A percentile compares a stretch with the other conserved stretches of the same genome.
These are phyloP conservation scores for Laticauda laticaudata DNA, from an alignment of 2,113 vertebrate genomes.

Conservation along the genomic window DNA sequence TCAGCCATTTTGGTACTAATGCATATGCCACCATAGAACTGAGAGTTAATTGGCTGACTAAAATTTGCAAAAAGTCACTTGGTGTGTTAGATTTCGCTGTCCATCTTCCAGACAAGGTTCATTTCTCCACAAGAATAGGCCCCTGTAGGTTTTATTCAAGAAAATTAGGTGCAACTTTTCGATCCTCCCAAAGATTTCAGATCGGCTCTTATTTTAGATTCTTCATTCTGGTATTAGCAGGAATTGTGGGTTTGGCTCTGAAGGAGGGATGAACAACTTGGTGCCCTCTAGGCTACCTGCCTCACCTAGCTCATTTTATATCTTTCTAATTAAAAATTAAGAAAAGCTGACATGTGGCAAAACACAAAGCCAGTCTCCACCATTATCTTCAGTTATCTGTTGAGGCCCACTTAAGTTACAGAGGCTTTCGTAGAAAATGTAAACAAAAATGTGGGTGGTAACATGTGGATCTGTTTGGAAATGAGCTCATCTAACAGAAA, in stretches of 20 bases:
- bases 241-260: background rate
- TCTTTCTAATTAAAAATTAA: background rate
- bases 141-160: background rate
- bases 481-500: background rate
- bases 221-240: background rate
- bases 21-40: background rate
- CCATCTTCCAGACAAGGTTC: background rate
- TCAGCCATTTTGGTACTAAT: constrained; percentile 45
- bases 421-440: background rate
- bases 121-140: background rate
- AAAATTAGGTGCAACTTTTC: background rate
- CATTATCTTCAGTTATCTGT: background rate
- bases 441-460: background rate
- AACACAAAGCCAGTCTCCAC: background rate
- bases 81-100: background rate
- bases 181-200: background rate
- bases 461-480: background rate
- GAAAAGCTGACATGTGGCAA: background rate
- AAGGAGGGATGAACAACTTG: background rate
- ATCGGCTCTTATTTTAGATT: background rate
- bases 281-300: background rate
- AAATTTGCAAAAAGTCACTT: constrained; percentile 5
- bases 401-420: background rate
- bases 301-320: background rate
- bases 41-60: constrained; percentile 18